phyloP scores from a whole-genome alignment of 2,797 vertebrate genomes.

The Podargus strigoides region DNA sequence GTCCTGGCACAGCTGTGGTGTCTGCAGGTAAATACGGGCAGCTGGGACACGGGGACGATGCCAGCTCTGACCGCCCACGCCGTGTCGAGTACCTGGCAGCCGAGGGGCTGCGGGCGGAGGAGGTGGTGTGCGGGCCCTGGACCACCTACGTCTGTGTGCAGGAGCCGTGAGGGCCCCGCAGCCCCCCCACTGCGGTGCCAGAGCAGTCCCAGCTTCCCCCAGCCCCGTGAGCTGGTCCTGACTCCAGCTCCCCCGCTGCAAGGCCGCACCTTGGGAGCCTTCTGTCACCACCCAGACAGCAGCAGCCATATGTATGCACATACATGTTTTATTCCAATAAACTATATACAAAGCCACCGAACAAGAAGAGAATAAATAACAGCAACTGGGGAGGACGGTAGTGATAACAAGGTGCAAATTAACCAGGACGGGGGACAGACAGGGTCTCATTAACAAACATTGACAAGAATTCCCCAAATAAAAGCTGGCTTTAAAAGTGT shows the following conservation, averaged over 20 bases:
- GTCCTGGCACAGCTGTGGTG: background rate
- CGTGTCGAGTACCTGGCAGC: slow-evolving; percentile 77
- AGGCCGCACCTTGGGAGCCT: no score
- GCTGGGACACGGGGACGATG: slow-evolving; percentile 79
- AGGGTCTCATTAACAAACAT: background rate
- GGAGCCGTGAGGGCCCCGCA: background rate
- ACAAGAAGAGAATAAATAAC: slow-evolving; percentile 14
- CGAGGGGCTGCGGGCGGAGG: slow-evolving; percentile 67
- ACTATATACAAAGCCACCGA: background rate
- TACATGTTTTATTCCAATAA: background rate
- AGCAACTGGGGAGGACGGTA: background rate
- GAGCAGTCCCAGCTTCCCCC: no score
- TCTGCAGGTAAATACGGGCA: slow-evolving; percentile 89
- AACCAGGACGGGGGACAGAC: background rate
- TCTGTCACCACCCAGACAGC: no score
- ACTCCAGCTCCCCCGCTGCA: no score
- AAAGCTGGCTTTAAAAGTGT: background rate
- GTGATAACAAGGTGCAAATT: slow-evolving; percentile 51
- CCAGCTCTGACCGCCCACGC: slow-evolving; percentile 80
- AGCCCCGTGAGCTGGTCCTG: no score
- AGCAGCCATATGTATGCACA: background rate
- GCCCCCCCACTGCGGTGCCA: no score
- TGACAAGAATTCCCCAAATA: background rate
- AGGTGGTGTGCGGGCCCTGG: slow-evolving; percentile 89
- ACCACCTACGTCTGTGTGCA: slow-evolving; percentile 81